phyloP scores from a whole-genome alignment of 2,888 invertebrate species.

The Xestia xanthographa region DNA sequence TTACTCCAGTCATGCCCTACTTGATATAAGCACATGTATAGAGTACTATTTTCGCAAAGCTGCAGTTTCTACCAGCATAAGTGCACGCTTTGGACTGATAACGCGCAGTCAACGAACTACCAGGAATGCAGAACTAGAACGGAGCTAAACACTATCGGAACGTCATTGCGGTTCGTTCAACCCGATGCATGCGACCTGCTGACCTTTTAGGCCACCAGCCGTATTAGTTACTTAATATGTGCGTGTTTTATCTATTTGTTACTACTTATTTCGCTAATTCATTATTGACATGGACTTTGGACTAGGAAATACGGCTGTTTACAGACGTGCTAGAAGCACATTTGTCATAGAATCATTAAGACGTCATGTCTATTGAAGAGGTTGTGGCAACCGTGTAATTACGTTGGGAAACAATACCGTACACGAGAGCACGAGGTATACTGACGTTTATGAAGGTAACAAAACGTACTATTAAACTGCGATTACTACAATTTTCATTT shows the following conservation, averaged over 20 bases:
- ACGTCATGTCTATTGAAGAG: conserved; percentile 50
- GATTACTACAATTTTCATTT: conserved; percentile 52
- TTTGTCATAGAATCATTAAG: conserved; percentile 50
- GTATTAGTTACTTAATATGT: conserved; percentile 66
- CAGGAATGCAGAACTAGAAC: conserved; percentile 74
- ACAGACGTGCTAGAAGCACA: conserved; percentile 33
- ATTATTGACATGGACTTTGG: conserved; percentile 51
- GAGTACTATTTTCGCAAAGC: conserved; percentile 50
- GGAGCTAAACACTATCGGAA: conserved; percentile 69
- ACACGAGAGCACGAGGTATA: conserved; percentile 21
- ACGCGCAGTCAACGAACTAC: conserved; percentile 70
- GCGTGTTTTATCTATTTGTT: conserved; percentile 63
- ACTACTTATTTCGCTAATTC: conserved; percentile 57
- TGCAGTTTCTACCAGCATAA: conserved; percentile 52
- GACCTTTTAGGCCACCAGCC: conserved; percentile 73
- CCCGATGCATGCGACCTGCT: conserved; percentile 76
- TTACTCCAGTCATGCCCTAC: conserved; percentile 11
- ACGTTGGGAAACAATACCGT: conserved; percentile 51
- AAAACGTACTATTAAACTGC: conserved; percentile 43
- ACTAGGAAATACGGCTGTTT: conserved; percentile 37
- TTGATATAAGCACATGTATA: conserved; percentile 17
- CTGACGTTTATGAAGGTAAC: conserved; percentile 40
- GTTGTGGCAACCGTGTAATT: conserved; percentile 48
- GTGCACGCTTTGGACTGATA: conserved; percentile 68
- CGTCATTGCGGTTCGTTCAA: conserved; percentile 75